Conservation (phyloP, 2,888 invertebrate genomes). For the Macropis europaea region DNA sequence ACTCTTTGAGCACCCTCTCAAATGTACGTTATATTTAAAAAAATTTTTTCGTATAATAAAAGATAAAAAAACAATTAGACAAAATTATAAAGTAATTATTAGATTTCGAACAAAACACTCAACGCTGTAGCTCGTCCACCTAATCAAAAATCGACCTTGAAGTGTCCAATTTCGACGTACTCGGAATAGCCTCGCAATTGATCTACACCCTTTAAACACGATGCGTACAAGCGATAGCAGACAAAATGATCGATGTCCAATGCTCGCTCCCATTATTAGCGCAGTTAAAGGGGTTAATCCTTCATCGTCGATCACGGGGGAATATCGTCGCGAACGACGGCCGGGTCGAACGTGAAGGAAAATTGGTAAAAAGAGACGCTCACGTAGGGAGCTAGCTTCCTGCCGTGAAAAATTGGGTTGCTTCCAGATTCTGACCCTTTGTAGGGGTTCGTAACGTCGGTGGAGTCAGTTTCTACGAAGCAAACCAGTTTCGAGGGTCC, state of each 20-base stretch:
- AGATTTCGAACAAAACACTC: too few species aligned
- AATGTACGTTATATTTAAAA: too few species aligned
- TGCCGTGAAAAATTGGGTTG: conserved; percentile 48
- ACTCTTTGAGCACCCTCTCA: too few species aligned
- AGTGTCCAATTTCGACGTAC: too few species aligned
- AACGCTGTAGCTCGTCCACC: too few species aligned
- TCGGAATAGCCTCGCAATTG: too few species aligned
- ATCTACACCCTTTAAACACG: too few species aligned
- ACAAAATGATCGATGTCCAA: background rate
- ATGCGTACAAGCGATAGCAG: too few species aligned
- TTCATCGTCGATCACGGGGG: conserved; percentile 12
- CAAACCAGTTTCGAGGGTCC: conserved; percentile 27
- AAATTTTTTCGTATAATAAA: too few species aligned
- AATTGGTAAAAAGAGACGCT: conserved; percentile 38
- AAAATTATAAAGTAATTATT: too few species aligned
- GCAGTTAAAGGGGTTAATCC: conserved; percentile 12
- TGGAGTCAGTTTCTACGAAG: conserved; percentile 30
- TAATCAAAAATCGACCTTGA: too few species aligned
- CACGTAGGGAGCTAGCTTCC: conserved; percentile 40
- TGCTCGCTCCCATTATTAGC: background rate
- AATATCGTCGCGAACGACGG: conserved; percentile 3
- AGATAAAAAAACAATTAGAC: too few species aligned
- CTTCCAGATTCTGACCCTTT: conserved; percentile 47
- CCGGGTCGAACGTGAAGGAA: background rate
- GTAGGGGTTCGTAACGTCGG: conserved; percentile 21